Conservation (phyloP, 2,888 invertebrate genomes). For the Antitype chi region DNA sequence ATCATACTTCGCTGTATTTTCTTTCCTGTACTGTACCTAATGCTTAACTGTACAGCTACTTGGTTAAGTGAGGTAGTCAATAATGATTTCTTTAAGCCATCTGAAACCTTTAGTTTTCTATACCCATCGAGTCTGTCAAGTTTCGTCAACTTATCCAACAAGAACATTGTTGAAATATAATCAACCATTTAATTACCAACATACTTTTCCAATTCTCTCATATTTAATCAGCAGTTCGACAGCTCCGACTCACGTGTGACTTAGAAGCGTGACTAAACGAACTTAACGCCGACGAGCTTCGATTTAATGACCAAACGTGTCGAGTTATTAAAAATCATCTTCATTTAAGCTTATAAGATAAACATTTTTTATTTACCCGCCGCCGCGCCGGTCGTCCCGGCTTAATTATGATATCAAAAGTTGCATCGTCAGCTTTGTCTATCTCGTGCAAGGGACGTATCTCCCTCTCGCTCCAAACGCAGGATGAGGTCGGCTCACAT, state of each 20-base stretch:
- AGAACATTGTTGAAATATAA: background rate
- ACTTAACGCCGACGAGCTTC: constrained; percentile 72
- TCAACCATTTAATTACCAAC: constrained; percentile 39
- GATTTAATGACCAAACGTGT: constrained; percentile 82
- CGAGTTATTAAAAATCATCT: constrained; percentile 84
- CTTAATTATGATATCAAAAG: constrained; percentile 90
- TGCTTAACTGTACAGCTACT: constrained; percentile 1
- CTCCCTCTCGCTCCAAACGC: constrained; percentile 78
- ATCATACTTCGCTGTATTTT: constrained; percentile 23
- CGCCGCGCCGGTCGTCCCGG: constrained; percentile 71
- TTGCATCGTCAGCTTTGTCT: constrained; percentile 80
- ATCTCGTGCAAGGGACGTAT: constrained; percentile 73
- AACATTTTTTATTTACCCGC: constrained; percentile 84
- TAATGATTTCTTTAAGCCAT: background rate
- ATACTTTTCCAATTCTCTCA: constrained; percentile 53
- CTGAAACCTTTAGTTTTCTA: background rate
- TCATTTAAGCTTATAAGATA: constrained; percentile 84
- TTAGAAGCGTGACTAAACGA: constrained; percentile 73
- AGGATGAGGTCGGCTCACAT: constrained; percentile 77
- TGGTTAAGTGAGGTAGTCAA: background rate
- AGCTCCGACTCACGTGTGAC: constrained; percentile 62
- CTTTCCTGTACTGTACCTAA: constrained; percentile 18
- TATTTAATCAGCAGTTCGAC: constrained; percentile 68
- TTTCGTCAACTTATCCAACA: background rate
- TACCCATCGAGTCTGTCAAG: background rate